Base-by-base conservation (phyloP, 2,888 invertebrate species). In the Arge pagana region DNA sequence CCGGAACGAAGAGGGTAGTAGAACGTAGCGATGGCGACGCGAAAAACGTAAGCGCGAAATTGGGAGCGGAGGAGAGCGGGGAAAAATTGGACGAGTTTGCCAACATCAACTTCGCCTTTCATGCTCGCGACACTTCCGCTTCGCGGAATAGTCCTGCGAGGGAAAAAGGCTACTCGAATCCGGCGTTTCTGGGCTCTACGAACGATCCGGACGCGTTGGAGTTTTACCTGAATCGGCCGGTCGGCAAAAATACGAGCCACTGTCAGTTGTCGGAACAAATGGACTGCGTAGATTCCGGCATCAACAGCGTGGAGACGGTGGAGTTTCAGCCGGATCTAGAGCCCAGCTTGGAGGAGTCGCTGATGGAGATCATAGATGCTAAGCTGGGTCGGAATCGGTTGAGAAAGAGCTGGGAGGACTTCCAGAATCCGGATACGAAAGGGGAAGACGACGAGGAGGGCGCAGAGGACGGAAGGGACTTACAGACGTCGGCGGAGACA, bases 291-390 rank as follows among this genome's bases (percentile, higher is more conserved):
- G 76, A 75, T 55, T 76, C 76, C 7, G 75, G 76, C 3, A 75
- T 76, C 52, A 76, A 76, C 30, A 75, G 75, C 53, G 75, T 76
- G 3, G 75, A 76, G 52, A 76, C 76, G n/a, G 65, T 75, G 6
- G 74, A 76, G 52, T 66, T 75, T 48, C 71, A 71, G 49, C 61
- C 63, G 5, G 72, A 71, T 16, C 65, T 70, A 39, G 71, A 73
- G 45, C 70, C 66, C 0, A 74, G 73, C 49, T 60, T 76, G 8
- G 76, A 76, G 50, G 68, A 75, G 52, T 76, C 75, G 15, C 50
- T 76, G 18, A 65, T 76, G 64, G 65, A 62, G 36, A 76, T 76
- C 4, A 76, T 76, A 26, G 74, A 76, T 39, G 74, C 74, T 13
- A 76, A 74, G 49, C 64, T 76, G 6, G 74, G 73, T 4, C 65